Conservation (phyloP, 2,797 vertebrate genomes). For the Benthosema pterotum region DNA sequence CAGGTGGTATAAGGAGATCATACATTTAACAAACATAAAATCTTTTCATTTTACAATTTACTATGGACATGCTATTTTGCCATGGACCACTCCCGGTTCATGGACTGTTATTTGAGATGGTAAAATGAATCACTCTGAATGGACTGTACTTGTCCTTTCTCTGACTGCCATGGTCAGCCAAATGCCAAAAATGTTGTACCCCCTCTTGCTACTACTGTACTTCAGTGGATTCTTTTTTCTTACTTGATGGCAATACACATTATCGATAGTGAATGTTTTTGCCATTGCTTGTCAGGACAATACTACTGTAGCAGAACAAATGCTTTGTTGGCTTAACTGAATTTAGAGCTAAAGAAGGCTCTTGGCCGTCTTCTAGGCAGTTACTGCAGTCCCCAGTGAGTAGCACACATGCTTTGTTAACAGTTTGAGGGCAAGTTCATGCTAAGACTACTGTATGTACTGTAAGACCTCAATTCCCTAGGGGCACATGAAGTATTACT, state of each 20-base stretch:
- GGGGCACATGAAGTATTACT: slow-evolving; percentile 46
- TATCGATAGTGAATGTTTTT: slow-evolving; percentile 29
- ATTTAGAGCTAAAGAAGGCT: slow-evolving; percentile 15
- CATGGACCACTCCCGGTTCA: too few relatives aligned
- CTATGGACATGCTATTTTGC: too few relatives aligned
- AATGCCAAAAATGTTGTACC: slow-evolving; percentile 10
- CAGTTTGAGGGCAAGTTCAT: slow-evolving; percentile 16
- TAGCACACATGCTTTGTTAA: slow-evolving; percentile 55
- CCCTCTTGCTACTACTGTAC: slow-evolving; percentile 14
- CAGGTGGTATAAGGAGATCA: too few relatives aligned
- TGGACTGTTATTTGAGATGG: background rate
- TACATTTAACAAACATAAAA: too few relatives aligned
- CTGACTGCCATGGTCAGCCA: background rate
- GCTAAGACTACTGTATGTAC: slow-evolving; percentile 1
- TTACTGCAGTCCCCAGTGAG: slow-evolving; percentile 40
- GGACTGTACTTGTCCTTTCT: slow-evolving; percentile 27
- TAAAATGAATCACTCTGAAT: slow-evolving; percentile 6
- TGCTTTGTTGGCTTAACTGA: slow-evolving; percentile 9
- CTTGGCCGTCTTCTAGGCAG: slow-evolving; percentile 22
- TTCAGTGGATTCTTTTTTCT: slow-evolving; percentile 10
- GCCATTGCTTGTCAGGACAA: slow-evolving; percentile 32
- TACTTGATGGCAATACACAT: slow-evolving; percentile 34
- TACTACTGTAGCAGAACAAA: slow-evolving; percentile 35
- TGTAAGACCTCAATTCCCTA: slow-evolving; percentile 28
- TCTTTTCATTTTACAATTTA: too few relatives aligned